Conservation (phyloP, 1,140 invertebrate genomes). For the Drosophila paulistorum region DNA sequence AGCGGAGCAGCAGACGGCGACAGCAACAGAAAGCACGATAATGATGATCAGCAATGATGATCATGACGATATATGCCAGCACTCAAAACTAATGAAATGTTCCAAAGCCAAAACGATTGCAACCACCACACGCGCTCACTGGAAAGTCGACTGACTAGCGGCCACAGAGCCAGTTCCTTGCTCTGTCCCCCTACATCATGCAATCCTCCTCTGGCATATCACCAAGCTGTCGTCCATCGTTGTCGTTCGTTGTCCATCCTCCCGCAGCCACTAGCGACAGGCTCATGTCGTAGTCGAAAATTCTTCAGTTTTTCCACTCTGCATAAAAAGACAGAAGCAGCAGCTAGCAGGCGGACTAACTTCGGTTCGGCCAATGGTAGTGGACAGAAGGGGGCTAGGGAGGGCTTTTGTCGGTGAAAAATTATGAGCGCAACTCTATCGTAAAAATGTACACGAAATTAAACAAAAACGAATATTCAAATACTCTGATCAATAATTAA, state of each 20-base stretch:
- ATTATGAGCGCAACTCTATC: constrained; percentile 79
- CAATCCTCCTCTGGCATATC: constrained; percentile 24
- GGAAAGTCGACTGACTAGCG: constrained; percentile 58
- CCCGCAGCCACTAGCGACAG: constrained; percentile 56
- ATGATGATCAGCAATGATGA: constrained; percentile 16
- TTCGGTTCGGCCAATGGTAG: too few relatives aligned
- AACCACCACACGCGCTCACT: constrained; percentile 62
- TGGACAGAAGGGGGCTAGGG: neutral
- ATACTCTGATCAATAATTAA: constrained; percentile 25
- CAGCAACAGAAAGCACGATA: neutral
- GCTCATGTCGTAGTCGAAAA: constrained; percentile 52
- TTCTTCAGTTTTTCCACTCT: constrained; percentile 60
- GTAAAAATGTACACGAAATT: constrained; percentile 74
- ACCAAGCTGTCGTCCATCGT: neutral
- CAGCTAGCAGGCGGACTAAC: neutral
- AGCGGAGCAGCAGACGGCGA: constrained; percentile 54
- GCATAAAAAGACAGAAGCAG: constrained; percentile 64
- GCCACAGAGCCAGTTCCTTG: constrained; percentile 12
- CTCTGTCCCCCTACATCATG: constrained; percentile 1
- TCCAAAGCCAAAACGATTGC: constrained; percentile 77
- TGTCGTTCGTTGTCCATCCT: constrained; percentile 10
- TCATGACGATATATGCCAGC: constrained; percentile 74
- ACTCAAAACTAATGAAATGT: constrained; percentile 81
- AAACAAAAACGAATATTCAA: neutral
- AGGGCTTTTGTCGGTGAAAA: constrained; percentile 47